phyloP scores from a whole-genome alignment of 2,797 vertebrate genomes.

The Pogoniulus pusillus region DNA sequence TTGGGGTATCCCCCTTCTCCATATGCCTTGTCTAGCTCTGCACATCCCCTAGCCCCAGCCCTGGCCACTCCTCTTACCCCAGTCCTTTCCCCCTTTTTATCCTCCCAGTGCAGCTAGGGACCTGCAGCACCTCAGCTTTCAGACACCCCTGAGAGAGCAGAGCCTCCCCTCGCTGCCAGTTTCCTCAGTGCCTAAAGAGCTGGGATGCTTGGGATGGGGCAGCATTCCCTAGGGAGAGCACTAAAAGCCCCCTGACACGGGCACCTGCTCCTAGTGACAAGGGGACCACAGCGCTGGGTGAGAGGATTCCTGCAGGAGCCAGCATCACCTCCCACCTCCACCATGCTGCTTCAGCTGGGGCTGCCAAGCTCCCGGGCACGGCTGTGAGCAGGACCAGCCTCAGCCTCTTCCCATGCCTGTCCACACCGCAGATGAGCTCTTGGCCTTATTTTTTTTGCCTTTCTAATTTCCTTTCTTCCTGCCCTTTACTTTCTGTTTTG shows the following conservation, averaged over 20 bases:
- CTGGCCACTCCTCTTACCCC: not conserved
- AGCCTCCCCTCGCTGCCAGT: rapidly evolving
- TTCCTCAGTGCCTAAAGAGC: not conserved
- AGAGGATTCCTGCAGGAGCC: not conserved
- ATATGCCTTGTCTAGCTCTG: not conserved
- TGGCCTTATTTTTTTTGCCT: constrained; percentile 28
- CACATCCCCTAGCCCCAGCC: not conserved
- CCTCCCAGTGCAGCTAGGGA: not conserved
- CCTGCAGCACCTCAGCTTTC: not conserved
- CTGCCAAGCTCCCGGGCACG: not conserved
- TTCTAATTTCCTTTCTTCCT: constrained; percentile 54
- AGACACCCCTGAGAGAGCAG: rapidly evolving
- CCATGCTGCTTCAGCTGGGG: rapidly evolving
- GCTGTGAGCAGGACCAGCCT: rapidly evolving
- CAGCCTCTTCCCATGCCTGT: not conserved
- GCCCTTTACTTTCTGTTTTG: not conserved
- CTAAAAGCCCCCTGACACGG: rapidly evolving
- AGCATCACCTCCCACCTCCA: not conserved
- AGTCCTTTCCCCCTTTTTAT: not conserved
- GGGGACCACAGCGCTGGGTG: not conserved
- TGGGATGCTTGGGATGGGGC: not conserved
- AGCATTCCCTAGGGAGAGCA: not conserved
- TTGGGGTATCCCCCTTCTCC: not conserved
- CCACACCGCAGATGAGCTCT: constrained; percentile 18
- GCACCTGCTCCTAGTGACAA: not conserved